These are phyloP conservation scores for Drosophila kanekoi DNA, from an alignment of 2,888 invertebrate species.

Conservation along the genomic window DNA sequence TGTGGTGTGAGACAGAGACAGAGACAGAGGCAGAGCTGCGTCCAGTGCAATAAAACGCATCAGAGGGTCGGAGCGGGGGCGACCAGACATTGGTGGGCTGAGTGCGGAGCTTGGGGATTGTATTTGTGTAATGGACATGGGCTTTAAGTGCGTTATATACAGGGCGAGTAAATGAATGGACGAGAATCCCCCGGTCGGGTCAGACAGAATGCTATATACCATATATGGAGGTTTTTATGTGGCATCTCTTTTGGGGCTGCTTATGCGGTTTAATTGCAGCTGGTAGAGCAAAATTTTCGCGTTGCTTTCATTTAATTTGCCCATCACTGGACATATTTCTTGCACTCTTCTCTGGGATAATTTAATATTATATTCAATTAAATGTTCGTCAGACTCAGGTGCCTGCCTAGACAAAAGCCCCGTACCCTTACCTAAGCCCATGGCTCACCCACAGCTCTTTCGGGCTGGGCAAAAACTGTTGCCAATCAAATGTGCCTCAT, in stretches of 20 bases:
- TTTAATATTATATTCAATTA: constrained; percentile 76
- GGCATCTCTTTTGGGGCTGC: constrained; percentile 38
- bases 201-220: constrained; percentile 18
- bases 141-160: constrained; percentile 62
- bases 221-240: constrained; percentile 25
- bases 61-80: constrained; percentile 11
- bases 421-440: too few relatives aligned
- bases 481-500: constrained; percentile 52
- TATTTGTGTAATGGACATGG: constrained; percentile 57
- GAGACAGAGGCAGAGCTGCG: constrained; percentile 12
- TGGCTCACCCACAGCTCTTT: constrained; percentile 1
- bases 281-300: constrained; percentile 17
- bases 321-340: constrained; percentile 27
- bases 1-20: constrained; percentile 15
- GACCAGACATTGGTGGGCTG: constrained; percentile 41
- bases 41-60: constrained; percentile 58
- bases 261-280: constrained; percentile 56
- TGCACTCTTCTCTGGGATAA: constrained; percentile 45
- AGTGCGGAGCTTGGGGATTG: constrained; percentile 12
- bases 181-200: constrained; percentile 30
- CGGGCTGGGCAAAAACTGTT: constrained; percentile 33
- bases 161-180: constrained; percentile 41
- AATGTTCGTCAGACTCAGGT: constrained; percentile 56
- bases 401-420: constrained; percentile 12
- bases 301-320: constrained; percentile 54